Base-by-base conservation (phyloP, 2,797 vertebrate species). In the Thalassophryne amazonica region DNA sequence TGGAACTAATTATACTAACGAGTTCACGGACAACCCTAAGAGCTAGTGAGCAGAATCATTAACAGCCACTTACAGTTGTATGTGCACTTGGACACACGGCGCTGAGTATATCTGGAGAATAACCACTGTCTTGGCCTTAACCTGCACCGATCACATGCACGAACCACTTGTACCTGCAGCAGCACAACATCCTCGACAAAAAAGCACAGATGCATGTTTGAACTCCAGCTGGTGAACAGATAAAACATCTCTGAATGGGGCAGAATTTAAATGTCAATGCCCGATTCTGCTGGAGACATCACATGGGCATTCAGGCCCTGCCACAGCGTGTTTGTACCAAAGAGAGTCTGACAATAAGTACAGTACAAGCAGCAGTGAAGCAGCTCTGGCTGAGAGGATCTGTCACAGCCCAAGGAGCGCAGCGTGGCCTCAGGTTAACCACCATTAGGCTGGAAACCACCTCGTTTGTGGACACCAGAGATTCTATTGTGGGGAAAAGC, bases 1-100 rank as follows among this genome's bases (percentile, higher is more conserved):
- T 89, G 86, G 86, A 91, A 91, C 85, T 85, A 91, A 90, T 90
- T 74, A 76, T 76, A 40, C 85, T 89, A 90, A 91, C 77, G 80
- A 90, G 88, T 89, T 87, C 77, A 78, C 66, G 72, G 69, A 63
- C 66, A 73, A 78, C 53, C 49, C 72, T 60, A 55, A 73, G 40
- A 58, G 30, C 19, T 20, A 54, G 54, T 49, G 59, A 81, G 69
- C 53, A 55, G 69, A 76, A 75, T 85, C 75, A 72, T 67, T 79
- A 82, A 58, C 71, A 69, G 49, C 38, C 60, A 34, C 69, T 69
- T 50, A 64, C 60, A 69, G 39, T 72, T 22, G 34, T 52, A 72
- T 27, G 21, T 54, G 52, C 59, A 52, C 27, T 34, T 7, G 22
- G 39, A 62, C 57, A 58, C 48, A 69, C 43, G 50, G 17, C 13